Evolutionary conservation across 2,113 vertebrate genomes (phyloP).

Genomic region (Ondatra zibethicus): DNA sequence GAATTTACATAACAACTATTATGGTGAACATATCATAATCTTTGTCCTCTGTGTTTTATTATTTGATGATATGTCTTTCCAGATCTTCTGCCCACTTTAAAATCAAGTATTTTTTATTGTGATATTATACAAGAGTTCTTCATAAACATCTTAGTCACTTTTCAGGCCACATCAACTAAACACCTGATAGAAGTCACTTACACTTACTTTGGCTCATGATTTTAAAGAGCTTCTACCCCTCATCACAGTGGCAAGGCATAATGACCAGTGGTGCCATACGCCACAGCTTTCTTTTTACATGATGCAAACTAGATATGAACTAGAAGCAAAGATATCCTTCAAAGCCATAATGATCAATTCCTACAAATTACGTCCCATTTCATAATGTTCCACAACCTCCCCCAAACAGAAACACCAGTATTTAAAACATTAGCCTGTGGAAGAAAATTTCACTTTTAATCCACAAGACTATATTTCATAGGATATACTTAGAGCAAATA

Average conservation of each 20-base stretch:
- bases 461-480: neutral
- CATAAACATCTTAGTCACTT: neutral
- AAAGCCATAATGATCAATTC: neutral
- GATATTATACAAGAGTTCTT: neutral
- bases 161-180: neutral
- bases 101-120: neutral
- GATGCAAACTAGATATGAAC: neutral
- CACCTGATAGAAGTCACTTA: neutral
- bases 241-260: neutral
- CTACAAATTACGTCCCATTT: neutral
- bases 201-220: neutral
- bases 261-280: too few species aligned
- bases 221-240: neutral
- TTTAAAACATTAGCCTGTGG: neutral
- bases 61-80: neutral
- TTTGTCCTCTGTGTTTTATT: neutral
- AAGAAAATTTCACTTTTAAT: neutral
- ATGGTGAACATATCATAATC: neutral
- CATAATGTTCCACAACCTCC: too few species aligned
- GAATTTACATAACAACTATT: neutral
- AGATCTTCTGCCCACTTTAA: neutral
- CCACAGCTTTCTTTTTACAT: neutral
- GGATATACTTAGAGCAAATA: neutral
- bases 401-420: neutral
- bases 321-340: neutral